Evolutionary conservation across 2,888 invertebrate genomes (phyloP).

Genomic region (Drosophila neoperkinsi): DNA sequence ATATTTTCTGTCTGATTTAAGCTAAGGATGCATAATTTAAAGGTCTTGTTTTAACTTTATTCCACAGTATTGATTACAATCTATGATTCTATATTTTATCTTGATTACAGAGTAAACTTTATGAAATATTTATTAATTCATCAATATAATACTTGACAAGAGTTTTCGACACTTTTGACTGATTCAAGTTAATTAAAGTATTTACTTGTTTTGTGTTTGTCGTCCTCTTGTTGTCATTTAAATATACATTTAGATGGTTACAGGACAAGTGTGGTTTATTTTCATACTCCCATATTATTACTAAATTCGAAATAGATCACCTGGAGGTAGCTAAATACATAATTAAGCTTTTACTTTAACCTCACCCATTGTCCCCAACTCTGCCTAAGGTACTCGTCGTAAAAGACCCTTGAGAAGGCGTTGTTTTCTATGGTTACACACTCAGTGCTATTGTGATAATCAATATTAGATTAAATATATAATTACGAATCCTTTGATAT

Average conservation of each 20-base stretch:
- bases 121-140: neutral
- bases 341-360: neutral
- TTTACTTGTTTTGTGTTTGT: neutral
- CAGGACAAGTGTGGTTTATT: neutral
- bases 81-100: neutral
- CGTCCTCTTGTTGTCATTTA: neutral
- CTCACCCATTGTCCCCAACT: neutral
- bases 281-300: neutral
- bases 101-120: neutral
- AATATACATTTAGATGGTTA: neutral
- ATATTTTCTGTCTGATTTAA: neutral
- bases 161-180: neutral
- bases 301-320: neutral
- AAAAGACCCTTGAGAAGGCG: neutral
- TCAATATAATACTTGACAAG: neutral
- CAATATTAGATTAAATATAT: neutral
- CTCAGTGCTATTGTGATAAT: neutral
- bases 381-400: neutral
- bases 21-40: neutral
- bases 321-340: neutral
- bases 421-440: neutral
- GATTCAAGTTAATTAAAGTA: neutral
- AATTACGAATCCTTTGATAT: slow-evolving; percentile 9
- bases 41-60: neutral
- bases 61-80: neutral